These are phyloP conservation scores for Drosophila testacea DNA, from an alignment of 2,888 invertebrate genomes.

Conservation along the genomic window DNA sequence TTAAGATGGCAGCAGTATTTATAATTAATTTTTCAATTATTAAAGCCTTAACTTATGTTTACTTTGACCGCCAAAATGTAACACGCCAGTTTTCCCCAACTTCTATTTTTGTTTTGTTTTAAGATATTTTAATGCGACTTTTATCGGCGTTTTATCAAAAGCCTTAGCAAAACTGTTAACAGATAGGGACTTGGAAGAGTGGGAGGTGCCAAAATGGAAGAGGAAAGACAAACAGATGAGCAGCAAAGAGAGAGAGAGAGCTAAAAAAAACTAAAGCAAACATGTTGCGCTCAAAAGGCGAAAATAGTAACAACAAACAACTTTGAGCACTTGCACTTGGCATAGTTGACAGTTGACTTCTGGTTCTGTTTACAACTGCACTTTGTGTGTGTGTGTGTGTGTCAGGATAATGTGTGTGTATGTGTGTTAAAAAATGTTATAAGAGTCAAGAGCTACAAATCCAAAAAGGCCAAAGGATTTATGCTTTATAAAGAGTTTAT, in stretches of 20 bases:
- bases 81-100: constrained; percentile 31
- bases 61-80: constrained; percentile 54
- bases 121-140: constrained; percentile 48
- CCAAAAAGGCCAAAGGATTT: constrained; percentile 10
- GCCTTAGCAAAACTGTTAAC: constrained; percentile 46
- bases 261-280: constrained; percentile 12
- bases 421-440: constrained; percentile 14
- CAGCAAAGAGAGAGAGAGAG: constrained; percentile 28
- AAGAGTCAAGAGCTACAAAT: not conserved
- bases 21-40: constrained; percentile 77
- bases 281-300: no score
- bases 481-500: not conserved
- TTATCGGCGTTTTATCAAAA: constrained; percentile 64
- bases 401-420: not conserved
- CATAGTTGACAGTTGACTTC: constrained; percentile 49
- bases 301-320: constrained; percentile 32
- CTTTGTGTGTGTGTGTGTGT: constrained; percentile 4
- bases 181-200: constrained; percentile 2
- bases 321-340: constrained; percentile 27
- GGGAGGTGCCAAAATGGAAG: not conserved
- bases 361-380: constrained; percentile 43
- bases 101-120: constrained; percentile 20
- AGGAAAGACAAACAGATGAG: constrained; percentile 29
- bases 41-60: constrained; percentile 69
- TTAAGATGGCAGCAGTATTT: constrained; percentile 54